These are phyloP conservation scores for Pogonus chalceus DNA, from an alignment of 1,140 invertebrate genomes.

Conservation along the genomic window DNA sequence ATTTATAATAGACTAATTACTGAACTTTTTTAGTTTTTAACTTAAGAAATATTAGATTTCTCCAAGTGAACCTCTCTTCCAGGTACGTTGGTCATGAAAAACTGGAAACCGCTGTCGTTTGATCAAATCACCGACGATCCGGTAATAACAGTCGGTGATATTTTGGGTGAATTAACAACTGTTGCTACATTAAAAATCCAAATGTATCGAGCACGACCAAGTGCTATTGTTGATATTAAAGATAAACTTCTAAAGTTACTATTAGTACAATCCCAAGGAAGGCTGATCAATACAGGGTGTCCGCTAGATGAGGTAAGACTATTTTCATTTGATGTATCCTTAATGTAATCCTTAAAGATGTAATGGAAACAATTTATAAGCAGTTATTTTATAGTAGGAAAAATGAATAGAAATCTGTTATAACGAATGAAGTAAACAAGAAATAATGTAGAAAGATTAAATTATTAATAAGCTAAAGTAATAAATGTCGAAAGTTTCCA, in stretches of 20 bases:
- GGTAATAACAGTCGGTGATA: slow-evolving; percentile 79
- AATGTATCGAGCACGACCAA: slow-evolving; percentile 69
- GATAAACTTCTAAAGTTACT: slow-evolving; percentile 84
- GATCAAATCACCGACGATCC: slow-evolving; percentile 82
- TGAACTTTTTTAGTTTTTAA: too few relatives aligned
- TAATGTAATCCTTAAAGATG: background rate
- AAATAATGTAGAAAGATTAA: slow-evolving; percentile 10
- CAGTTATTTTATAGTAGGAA: slow-evolving; percentile 5
- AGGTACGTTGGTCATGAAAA: slow-evolving; percentile 83
- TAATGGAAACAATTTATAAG: slow-evolving; percentile 7
- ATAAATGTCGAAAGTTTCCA: too few relatives aligned
- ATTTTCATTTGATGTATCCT: too few relatives aligned
- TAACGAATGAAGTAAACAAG: background rate
- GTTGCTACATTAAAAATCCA: slow-evolving; percentile 84
- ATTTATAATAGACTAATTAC: too few relatives aligned
- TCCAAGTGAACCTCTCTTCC: slow-evolving; percentile 33
- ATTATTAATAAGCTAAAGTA: too few relatives aligned
- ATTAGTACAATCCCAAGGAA: slow-evolving; percentile 74
- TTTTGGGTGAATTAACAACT: slow-evolving; percentile 83
- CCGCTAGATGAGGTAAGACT: slow-evolving; percentile 80
- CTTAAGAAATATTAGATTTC: too few relatives aligned
- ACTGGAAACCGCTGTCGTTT: slow-evolving; percentile 85
- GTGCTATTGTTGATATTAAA: slow-evolving; percentile 75
- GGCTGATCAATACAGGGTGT: slow-evolving; percentile 79
- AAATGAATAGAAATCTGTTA: slow-evolving; percentile 1